Percentiles rank a stretch among this genome's conserved stretches.
phyloP scores from a whole-genome alignment of 2,888 invertebrate species.

The Leptogaster cylindrica region DNA sequence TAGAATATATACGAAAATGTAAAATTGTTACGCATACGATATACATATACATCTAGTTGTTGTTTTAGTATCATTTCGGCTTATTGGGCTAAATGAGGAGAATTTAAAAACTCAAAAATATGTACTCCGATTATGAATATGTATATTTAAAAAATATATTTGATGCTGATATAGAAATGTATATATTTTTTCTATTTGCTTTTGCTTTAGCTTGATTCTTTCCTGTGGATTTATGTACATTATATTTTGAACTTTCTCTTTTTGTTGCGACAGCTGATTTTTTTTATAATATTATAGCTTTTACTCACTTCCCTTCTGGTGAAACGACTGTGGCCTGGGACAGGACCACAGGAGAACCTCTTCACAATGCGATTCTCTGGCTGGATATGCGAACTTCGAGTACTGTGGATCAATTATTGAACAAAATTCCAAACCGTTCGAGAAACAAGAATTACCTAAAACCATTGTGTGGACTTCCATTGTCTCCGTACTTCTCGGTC shows the following conservation, averaged over 20 bases:
- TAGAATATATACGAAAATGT: background rate
- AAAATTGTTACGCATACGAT: background rate
- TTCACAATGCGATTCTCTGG: conserved; percentile 99
- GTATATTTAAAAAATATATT: conserved; percentile 13
- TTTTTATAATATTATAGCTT: background rate
- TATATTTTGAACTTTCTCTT: background rate
- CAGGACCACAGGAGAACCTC: conserved; percentile 79
- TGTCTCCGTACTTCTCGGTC: conserved; percentile 94
- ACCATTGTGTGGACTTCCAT: conserved; percentile 84
- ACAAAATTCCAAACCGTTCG: conserved; percentile 74
- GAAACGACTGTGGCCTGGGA: conserved; percentile 99
- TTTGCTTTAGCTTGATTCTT: background rate
- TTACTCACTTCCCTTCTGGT: no score
- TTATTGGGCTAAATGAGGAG: background rate
- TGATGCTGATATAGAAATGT: conserved; percentile 11
- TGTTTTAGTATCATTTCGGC: conserved; percentile 15
- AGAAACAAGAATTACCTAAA: conserved; percentile 74
- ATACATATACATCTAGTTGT: conserved; percentile 2
- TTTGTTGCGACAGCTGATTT: no score
- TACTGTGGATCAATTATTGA: conserved; percentile 84
- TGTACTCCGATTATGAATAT: no score
- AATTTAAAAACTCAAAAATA: conserved; percentile 15
- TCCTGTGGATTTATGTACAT: background rate
- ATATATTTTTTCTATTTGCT: conserved; percentile 18
- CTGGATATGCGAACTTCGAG: conserved; percentile 88